Percentiles rank a stretch among this genome's conserved stretches.
These are phyloP conservation scores for Dryocosmus kuriphilus DNA, from an alignment of 2,888 invertebrate genomes.

Conservation along the genomic window DNA sequence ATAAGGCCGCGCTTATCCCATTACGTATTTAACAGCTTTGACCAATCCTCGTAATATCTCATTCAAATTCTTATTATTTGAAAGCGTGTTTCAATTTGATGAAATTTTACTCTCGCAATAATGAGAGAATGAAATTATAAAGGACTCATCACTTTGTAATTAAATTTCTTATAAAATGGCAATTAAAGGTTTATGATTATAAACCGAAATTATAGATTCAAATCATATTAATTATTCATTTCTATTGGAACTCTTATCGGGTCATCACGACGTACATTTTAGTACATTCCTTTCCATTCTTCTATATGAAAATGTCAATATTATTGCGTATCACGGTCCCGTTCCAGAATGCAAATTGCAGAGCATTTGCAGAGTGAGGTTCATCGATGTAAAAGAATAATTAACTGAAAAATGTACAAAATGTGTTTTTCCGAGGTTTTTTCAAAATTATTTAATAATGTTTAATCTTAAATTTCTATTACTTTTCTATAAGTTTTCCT, in stretches of 20 bases:
- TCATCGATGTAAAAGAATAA: not conserved
- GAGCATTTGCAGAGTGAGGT: not conserved
- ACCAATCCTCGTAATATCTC: not conserved
- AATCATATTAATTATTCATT: not conserved
- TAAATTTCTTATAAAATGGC: slow-evolving; percentile 24
- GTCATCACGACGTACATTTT: not conserved
- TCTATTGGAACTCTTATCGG: not conserved
- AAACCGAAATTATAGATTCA: not conserved
- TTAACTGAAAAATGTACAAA: not conserved
- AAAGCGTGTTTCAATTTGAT: slow-evolving; percentile 1
- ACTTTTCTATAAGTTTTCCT: too few relatives aligned
- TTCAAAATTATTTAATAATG: too few relatives aligned
- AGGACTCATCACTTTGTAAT: slow-evolving; percentile 13
- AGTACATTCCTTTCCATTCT: not conserved
- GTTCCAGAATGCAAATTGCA: slow-evolving; percentile 7
- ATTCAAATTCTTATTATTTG: not conserved
- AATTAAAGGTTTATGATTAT: not conserved
- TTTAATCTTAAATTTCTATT: too few relatives aligned
- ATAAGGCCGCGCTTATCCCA: not conserved
- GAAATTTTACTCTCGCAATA: slow-evolving; percentile 11
- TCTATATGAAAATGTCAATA: not conserved
- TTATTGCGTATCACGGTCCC: not conserved
- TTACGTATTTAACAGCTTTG: slow-evolving; percentile 8
- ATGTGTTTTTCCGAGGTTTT: too few relatives aligned
- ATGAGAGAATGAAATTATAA: slow-evolving; percentile 2